Base-by-base conservation (phyloP, 2,888 invertebrate genomes). In the Ecliptopera silaceata region DNA sequence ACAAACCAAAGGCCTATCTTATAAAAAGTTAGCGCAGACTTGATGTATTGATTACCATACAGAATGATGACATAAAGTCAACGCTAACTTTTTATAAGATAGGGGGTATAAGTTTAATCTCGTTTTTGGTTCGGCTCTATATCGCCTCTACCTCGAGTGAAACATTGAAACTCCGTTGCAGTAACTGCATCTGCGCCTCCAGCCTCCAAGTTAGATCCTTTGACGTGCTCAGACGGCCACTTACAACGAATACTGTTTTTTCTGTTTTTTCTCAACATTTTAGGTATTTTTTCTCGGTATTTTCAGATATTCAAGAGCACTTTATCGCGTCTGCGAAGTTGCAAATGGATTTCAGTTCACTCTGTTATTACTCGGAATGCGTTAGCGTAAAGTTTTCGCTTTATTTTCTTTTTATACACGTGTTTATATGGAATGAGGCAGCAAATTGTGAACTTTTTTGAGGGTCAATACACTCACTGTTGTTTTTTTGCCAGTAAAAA, bases 181-280 rank as follows among this genome's bases (percentile, higher is more conserved):
- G 4, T 6, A 45, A 31, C 22, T 11, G 2, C 26, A 18, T 44
- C 57, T 49, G 36, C 49, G 48, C 1, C 58, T 20, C 4, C 32
- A 8, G 48, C 41, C 46, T 54, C 75, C 75, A 69, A 68, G 71
- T 68, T 66, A 63, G 61, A 64, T 68, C 82, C 85, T 86, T 86
- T 86, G 86, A 82, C 74, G 81, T 69, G 73, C 82, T 79, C 82
- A 83, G 83, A 79, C 84, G 74, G 75, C 80, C 84, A 85, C 86
- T 87, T 83, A 80, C 79, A 75, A 69, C 72, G 76, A 73, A 80
- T 76, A 82, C 77, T 73, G 69, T 79, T 74, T 78, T n/a, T n/a
- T n/a, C n/a, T n/a, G n/a, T 82, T 81, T 72, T 73, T 76, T 70
- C 69, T 60, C 66, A 66, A 71, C 75, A 74, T 77, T 62, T 82